Percentiles rank a stretch among this genome's conserved stretches.
Conservation (phyloP, 2,113 vertebrate species). For the Passerina amoena region DNA sequence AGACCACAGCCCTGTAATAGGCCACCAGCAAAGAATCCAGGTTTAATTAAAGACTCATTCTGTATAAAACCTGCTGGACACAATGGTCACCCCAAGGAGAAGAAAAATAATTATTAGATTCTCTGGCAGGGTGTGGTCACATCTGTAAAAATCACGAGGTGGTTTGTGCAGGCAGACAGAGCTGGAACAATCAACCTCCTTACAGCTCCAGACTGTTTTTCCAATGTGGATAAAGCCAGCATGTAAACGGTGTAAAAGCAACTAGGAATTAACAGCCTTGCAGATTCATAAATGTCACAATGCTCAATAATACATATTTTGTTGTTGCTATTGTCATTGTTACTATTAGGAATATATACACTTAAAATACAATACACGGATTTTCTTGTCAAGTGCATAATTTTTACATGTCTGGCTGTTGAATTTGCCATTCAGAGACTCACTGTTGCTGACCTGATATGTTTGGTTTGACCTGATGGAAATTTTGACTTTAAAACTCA, state of each 20-base stretch:
- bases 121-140: constrained; percentile 41
- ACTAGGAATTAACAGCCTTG: not conserved
- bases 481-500: not conserved
- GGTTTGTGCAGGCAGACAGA: not conserved
- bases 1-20: constrained; percentile 49
- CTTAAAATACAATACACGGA: not conserved
- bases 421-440: not conserved
- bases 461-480: not conserved
- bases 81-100: constrained; percentile 72
- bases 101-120: constrained; percentile 68
- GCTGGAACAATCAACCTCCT: not conserved
- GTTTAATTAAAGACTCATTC: constrained; percentile 76
- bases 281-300: not conserved
- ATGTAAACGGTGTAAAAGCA: not conserved
- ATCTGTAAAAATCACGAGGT: not conserved
- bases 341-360: too few species aligned
- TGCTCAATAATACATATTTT: not conserved
- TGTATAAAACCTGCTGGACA: constrained; percentile 62
- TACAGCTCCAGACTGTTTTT: not conserved
- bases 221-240: not conserved
- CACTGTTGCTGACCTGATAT: not conserved
- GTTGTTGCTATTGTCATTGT: not conserved
- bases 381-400: not conserved
- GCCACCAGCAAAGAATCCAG: constrained; percentile 67
- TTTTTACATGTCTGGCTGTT: not conserved